Evolutionary conservation across 1,140 invertebrate genomes (phyloP), one percentile per base, ranked within the genome.

Genomic region (Periplaneta americana): DNA sequence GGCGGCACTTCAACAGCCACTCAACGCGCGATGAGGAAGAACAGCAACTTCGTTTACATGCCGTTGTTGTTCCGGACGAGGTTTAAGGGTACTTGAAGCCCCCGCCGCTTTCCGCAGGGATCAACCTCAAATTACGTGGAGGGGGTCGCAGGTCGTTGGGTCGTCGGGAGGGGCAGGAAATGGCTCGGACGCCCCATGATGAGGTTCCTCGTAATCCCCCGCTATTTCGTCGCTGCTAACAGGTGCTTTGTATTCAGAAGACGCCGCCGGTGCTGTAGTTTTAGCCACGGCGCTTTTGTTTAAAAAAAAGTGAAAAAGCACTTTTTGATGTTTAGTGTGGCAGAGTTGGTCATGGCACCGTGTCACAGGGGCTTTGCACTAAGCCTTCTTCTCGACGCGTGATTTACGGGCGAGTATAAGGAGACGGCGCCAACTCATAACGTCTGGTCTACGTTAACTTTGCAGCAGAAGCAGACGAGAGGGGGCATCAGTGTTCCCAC

Each of bases 61-160:
- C 48, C 48, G 48, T 11, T 3, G 48, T 66, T 66, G 48, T 66
- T 66, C 48, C 48, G 48, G n/a, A n/a, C n/a, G n/a, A n/a, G n/a
- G n/a, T n/a, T n/a, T n/a, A 2, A 28, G 48, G 48, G n/a, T 8
- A 28, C 11, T 28, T 66, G 48, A 66, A 22, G 22, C 48, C 48
- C 6, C 48, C 48, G 22, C 22, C 48, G 28, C n/a, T 66, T 66
- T 4, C 66, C 33, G 17, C 33, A 34, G 28, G 80, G 80, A 80
- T 80, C 80, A 80, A 66, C 48, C 33, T 48, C 80, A 80, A 80
- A 80, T 80, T 80, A 80, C 80, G 66, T 80, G 80, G 37, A 34
- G 32, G 34, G 80, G 39, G n/a, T 75, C 34, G 22, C 34, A 32
- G 48, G n/a, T 66, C 48, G 48, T n/a, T 66, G 48, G 22, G 48